Base-by-base conservation (phyloP, 2,113 vertebrate genomes). In the Anser cygnoides region DNA sequence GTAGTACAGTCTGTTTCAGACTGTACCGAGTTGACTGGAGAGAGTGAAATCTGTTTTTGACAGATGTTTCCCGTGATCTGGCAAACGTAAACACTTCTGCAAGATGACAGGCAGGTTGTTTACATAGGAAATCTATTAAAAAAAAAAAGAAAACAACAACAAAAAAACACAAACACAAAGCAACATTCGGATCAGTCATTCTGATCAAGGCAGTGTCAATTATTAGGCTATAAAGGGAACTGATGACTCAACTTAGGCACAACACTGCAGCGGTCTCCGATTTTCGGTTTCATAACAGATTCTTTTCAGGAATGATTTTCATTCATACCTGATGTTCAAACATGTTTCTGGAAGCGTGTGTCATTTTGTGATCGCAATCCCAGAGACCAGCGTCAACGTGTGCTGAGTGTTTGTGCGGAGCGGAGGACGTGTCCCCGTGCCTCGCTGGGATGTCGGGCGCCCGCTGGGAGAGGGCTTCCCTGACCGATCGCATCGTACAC, bases 261-360 rank as follows among this genome's bases (percentile, higher is more conserved):
- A 96, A 75, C 31, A 31, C 95, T 96, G 97, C 92, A 84, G 97
- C 97, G 84, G 96, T 98, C 98, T 98, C 97, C 96, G 97, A 93
- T 97, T 98, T 98, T 98, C 98, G 82, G 98, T 98, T 98, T 98
- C 98, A 2, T 92, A 97, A 95, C 83, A 97, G 94, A 78, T 97
- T 98, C 98, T 98, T 98, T 98, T 98, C 96, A 98, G 98, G 98
- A 98, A 98, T 98, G 95, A 92, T 97, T 97, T 97, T 97, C 97
- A 97, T 97, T 97, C 91, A 95, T 95, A 96, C 90, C 86, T 82
- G 62, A 91, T 89, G 15, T 95, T 97, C 87, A 96, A 97, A 95
- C 22, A n/a, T 94, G 85, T 97, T 95, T 97, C 96, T 91, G 93
- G 94, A 92, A 97, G 83, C 9, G 0, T 10, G 5, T 91, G 67